Conservation (phyloP, 2,113 vertebrate species). For the Oreochromis tanganicae region DNA sequence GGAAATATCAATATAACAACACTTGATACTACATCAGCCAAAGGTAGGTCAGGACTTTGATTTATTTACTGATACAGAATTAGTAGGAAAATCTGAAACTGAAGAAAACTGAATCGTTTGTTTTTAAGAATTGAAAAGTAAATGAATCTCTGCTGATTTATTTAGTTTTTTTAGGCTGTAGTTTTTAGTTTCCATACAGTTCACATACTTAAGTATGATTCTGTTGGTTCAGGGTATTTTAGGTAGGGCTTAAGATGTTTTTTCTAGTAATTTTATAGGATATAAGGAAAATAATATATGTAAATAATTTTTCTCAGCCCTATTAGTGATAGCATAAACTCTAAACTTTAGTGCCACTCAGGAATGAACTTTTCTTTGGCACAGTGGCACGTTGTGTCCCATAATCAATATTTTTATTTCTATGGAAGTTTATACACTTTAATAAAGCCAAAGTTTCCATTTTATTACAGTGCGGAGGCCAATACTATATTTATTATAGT, state of each 20-base stretch:
- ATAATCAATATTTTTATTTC: background rate
- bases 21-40: background rate
- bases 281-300: background rate
- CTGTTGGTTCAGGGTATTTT: background rate
- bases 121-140: background rate
- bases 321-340: background rate
- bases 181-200: background rate
- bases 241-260: background rate
- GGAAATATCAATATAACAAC: background rate
- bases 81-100: background rate
- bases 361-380: background rate
- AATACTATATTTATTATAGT: background rate
- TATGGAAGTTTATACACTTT: background rate
- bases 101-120: accelerated
- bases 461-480: accelerated
- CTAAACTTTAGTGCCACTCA: background rate
- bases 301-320: background rate
- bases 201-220: background rate
- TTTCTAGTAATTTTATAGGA: background rate
- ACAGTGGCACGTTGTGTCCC: background rate
- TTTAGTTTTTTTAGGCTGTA: background rate
- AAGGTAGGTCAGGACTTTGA: background rate
- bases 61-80: background rate
- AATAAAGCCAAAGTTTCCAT: background rate
- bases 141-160: accelerated